Evolutionary conservation across 1,140 invertebrate genomes (phyloP), one percentile per base, ranked within the genome.

Genomic region (Delia radicum): DNA sequence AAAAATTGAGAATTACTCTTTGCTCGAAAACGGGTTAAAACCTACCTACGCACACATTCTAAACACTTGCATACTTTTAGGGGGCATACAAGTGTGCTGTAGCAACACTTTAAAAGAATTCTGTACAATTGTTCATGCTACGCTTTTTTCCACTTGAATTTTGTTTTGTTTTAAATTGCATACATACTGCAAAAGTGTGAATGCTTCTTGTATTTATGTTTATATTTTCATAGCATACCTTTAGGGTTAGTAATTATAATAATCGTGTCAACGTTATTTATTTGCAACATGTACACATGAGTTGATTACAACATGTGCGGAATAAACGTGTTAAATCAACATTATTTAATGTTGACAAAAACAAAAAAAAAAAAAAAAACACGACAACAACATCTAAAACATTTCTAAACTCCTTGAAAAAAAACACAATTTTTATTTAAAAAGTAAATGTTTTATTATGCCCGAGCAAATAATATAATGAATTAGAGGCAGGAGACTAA

Each of bases 221-320:
- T 48, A 33, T 10, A 33, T 48, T n/a, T 48, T 48, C 46, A 48
- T 48, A 48, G 46, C 46, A 48, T 48, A 48, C 46, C 46, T 48
- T 48, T 48, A 48, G 48, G 48, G 48, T 55, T 55, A 55, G 48
- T 55, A 55, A 55, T 55, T 55, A 55, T 55, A 55, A 55, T 55
- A 55, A 55, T 55, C 18, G 48, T 55, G 48, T 55, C 48, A 55
- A 55, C 48, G 48, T 55, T 55, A 18, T 55, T 55, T 24, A 55
- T 55, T 55, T 55, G 48, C 48, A 55, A 55, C 48, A 55, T 55
- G 48, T 55, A 55, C 48, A 55, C 48, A 18, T 55, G 48, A 55
- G 48, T 55, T 55, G 48, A 55, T 55, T 55, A 55, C 48, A 21
- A 55, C 18, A 55, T 55, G 48, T 55, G 48, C 18, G 48, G 48